These are phyloP conservation scores for Tipula helvola DNA, from an alignment of 2,888 invertebrate genomes.

Conservation along the genomic window DNA sequence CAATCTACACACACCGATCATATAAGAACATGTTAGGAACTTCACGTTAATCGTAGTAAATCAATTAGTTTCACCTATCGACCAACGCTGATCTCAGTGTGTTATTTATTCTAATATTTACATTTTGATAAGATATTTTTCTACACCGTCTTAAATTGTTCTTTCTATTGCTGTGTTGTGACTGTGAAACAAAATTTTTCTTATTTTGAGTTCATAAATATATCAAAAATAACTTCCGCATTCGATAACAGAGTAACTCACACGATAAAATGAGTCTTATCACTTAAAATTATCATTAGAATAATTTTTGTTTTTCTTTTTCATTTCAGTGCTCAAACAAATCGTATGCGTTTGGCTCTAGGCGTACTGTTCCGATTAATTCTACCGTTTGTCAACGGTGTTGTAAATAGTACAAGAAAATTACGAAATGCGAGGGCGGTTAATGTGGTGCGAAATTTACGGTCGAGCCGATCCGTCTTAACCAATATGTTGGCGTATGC, in stretches of 20 bases:
- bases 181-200: no score
- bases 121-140: background rate
- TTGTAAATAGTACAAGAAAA: constrained; percentile 29
- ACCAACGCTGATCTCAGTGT: background rate
- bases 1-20: no score
- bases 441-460: constrained; percentile 26
- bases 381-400: constrained; percentile 30
- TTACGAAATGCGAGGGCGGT: constrained; percentile 27
- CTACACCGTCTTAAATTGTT: background rate
- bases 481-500: constrained; percentile 33
- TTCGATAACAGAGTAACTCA: background rate
- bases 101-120: background rate
- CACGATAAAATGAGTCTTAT: background rate
- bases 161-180: no score
- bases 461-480: constrained; percentile 28
- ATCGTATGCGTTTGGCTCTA: constrained; percentile 29
- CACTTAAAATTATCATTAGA: background rate
- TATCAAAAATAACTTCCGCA: background rate
- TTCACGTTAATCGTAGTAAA: no score
- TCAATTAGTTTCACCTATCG: background rate
- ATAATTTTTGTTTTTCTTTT: background rate
- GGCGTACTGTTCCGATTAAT: constrained; percentile 31
- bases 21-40: no score
- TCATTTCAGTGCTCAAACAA: constrained; percentile 23
- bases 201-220: background rate